A percentile compares a stretch with the other conserved stretches of the same genome.
These are phyloP conservation scores for Anthoscopus minutus DNA, from an alignment of 2,113 vertebrate species.

Conservation along the genomic window DNA sequence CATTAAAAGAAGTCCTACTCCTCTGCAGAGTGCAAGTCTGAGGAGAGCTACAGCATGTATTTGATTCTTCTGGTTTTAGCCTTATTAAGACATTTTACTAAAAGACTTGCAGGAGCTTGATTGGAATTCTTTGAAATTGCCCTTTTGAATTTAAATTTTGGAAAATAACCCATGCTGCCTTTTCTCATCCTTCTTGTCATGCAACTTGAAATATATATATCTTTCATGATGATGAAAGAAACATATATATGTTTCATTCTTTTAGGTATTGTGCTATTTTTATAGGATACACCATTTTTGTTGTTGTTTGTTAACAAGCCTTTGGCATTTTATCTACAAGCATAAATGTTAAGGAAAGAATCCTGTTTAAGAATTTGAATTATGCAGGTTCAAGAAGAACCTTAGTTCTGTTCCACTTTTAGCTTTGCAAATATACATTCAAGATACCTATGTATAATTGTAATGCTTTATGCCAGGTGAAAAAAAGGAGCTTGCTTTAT, in stretches of 20 bases:
- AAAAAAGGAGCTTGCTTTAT: not conserved
- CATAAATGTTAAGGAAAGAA: not conserved
- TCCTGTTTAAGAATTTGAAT: not conserved
- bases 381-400: not conserved
- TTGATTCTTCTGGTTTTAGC: not conserved
- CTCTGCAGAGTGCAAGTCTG: not conserved
- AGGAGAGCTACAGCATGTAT: not conserved
- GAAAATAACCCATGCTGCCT: not conserved
- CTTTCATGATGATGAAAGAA: no score
- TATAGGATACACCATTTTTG: not conserved
- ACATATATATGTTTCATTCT: not conserved
- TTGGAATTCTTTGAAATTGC: not conserved
- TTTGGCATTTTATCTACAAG: not conserved
- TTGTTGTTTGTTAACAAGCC: not conserved
- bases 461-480: not conserved
- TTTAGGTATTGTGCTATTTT: not conserved
- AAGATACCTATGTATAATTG: not conserved
- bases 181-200: rapidly evolving
- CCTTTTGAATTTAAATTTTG: not conserved
- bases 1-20: not conserved
- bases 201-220: not conserved
- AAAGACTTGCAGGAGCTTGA: not conserved
- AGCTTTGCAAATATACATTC: not conserved
- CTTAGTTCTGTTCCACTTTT: not conserved
- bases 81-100: not conserved